Conservation (phyloP, 2,113 vertebrate species). For the Hypomesus transpacificus region DNA sequence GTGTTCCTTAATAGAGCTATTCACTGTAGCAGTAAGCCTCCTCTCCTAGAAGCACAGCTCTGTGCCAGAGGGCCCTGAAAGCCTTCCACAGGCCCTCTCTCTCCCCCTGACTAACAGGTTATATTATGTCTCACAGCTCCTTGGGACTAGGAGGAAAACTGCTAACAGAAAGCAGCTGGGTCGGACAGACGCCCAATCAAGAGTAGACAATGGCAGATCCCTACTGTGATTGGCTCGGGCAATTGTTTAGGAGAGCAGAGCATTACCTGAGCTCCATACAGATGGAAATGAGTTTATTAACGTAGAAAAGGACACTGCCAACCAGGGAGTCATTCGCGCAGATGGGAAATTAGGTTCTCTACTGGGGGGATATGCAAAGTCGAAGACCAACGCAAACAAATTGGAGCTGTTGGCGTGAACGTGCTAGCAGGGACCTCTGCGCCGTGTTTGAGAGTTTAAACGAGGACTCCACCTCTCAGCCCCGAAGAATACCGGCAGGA, state of each 20-base stretch:
- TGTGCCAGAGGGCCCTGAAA: not conserved
- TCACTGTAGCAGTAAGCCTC: not conserved
- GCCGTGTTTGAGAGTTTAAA: too few species aligned
- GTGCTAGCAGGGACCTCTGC: too few species aligned
- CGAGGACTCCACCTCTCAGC: too few species aligned
- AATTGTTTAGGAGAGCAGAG: not conserved
- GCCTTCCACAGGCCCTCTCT: too few species aligned
- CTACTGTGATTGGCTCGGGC: not conserved
- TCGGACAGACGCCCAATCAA: not conserved
- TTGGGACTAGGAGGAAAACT: not conserved
- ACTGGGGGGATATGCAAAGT: not conserved
- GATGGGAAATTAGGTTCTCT: not conserved
- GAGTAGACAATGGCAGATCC: not conserved
- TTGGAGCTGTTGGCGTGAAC: not conserved
- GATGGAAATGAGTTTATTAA: conserved; percentile 2
- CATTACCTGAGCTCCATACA: not conserved
- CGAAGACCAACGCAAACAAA: not conserved
- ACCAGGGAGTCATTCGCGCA: not conserved
- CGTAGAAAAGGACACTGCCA: not conserved
- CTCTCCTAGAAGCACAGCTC: not conserved
- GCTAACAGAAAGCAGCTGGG: not conserved
- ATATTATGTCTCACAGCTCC: not conserved
- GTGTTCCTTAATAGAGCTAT: not conserved
- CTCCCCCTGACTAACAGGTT: too few species aligned
- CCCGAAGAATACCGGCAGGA: too few species aligned